These are phyloP conservation scores for Petrocephalus microphthalmus DNA, from an alignment of 2,113 vertebrate genomes.

Conservation along the genomic window DNA sequence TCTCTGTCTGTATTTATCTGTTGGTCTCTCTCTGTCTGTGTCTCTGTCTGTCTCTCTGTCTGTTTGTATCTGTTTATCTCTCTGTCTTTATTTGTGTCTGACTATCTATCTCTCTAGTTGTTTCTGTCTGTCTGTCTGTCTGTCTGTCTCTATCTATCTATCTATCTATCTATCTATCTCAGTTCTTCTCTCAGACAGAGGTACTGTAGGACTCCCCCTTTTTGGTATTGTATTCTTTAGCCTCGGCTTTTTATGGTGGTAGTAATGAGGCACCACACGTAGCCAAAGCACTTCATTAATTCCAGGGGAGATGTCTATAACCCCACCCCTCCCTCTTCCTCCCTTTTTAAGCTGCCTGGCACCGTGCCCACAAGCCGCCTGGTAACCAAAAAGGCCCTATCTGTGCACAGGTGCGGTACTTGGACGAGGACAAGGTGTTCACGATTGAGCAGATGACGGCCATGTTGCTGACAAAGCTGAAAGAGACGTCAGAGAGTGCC, in stretches of 20 bases:
- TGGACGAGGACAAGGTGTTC: slow-evolving; percentile 88
- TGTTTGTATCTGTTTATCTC: too few species aligned
- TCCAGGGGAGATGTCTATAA: background rate
- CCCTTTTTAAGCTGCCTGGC: background rate
- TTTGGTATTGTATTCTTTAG: background rate
- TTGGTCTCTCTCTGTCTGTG: background rate
- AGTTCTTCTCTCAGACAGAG: background rate
- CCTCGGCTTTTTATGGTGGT: background rate
- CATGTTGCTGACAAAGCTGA: slow-evolving; percentile 88
- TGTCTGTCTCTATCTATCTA: too few species aligned
- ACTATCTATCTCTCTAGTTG: too few species aligned
- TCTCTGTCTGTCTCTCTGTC: too few species aligned
- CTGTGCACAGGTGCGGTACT: slow-evolving; percentile 74
- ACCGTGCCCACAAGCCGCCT: background rate
- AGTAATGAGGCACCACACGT: background rate
- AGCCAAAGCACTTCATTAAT: background rate
- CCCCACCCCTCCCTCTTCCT: background rate
- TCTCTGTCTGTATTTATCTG: background rate
- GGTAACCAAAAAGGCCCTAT: background rate
- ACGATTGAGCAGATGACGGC: slow-evolving; percentile 85
- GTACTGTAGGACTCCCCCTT: background rate
- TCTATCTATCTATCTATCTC: too few species aligned
- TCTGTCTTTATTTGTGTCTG: too few species aligned
- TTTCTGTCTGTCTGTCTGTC: too few species aligned
- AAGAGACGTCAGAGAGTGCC: slow-evolving; percentile 86